Conservation (phyloP, 1,140 invertebrate species). For the Brachionus plicatilis region DNA sequence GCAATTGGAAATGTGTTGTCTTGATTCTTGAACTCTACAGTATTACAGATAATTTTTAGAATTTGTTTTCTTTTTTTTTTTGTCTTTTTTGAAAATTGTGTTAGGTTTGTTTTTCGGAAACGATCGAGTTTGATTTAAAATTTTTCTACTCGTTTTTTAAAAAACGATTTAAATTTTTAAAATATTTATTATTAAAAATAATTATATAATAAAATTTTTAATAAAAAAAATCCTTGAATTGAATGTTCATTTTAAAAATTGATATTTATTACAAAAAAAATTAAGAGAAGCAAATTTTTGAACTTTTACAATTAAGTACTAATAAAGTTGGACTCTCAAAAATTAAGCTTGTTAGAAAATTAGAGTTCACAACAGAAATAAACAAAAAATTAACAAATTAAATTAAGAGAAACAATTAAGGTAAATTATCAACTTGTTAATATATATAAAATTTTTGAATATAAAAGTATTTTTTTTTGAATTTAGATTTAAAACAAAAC, state of each 20-base stretch:
- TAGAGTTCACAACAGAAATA: too few relatives aligned
- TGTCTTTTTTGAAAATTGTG: background rate
- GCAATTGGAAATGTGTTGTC: constrained; percentile 38
- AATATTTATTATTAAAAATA: constrained; percentile 1
- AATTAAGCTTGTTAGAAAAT: too few relatives aligned
- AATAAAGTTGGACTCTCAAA: too few relatives aligned
- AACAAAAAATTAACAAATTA: too few relatives aligned
- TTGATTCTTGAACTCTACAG: constrained; percentile 3
- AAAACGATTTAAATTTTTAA: background rate
- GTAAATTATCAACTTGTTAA: too few relatives aligned
- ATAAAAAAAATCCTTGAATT: background rate
- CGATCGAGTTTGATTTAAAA: constrained; percentile 4
- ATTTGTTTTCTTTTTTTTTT: background rate
- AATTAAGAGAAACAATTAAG: too few relatives aligned
- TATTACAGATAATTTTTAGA: background rate
- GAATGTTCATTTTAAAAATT: background rate
- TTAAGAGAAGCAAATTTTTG: too few relatives aligned
- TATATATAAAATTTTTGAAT: too few relatives aligned
- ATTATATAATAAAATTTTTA: background rate
- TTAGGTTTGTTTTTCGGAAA: background rate
- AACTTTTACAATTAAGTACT: too few relatives aligned
- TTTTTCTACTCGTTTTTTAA: background rate
- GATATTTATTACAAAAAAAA: too few relatives aligned
- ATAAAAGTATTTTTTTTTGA: too few relatives aligned
- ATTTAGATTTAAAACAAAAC: too few relatives aligned